Evolutionary conservation across 37 sponge, comb jelly and placozoan genomes (phyloP).

Genomic region (Crambe crambe): DNA sequence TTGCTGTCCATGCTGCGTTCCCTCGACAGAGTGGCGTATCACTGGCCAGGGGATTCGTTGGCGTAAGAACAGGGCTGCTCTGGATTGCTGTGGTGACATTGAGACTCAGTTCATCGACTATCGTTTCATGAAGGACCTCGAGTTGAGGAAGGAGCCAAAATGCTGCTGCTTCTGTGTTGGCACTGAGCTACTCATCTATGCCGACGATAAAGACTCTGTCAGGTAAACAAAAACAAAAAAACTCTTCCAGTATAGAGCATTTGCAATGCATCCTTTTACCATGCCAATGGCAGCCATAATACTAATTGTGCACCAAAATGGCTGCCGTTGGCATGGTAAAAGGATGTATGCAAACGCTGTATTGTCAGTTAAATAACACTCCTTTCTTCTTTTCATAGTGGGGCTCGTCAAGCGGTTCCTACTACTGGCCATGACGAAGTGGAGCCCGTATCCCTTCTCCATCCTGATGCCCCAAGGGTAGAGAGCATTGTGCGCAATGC

Average conservation of each 20-base stretch:
- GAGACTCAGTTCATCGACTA: slow-evolving; percentile 87
- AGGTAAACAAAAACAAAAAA: slow-evolving; percentile 27
- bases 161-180: slow-evolving; percentile 85
- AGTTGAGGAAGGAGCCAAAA: slow-evolving; percentile 66
- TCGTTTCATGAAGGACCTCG: slow-evolving; percentile 89
- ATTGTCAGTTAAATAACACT: background rate
- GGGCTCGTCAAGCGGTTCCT: slow-evolving; percentile 37
- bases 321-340: too few species aligned
- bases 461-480: slow-evolving; percentile 67
- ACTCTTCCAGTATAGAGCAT: too few species aligned
- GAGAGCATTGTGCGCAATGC: slow-evolving; percentile 82
- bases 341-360: background rate
- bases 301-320: too few species aligned
- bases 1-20: slow-evolving; percentile 77
- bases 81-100: slow-evolving; percentile 83
- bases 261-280: too few species aligned
- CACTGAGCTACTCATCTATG: slow-evolving; percentile 76
- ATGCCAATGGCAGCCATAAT: too few species aligned
- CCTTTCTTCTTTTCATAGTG: background rate
- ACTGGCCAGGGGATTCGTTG: slow-evolving; percentile 88
- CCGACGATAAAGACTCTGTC: slow-evolving; percentile 82
- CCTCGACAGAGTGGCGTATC: slow-evolving; percentile 77
- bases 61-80: slow-evolving; percentile 73
- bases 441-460: slow-evolving; percentile 74
- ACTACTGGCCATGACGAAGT: slow-evolving; percentile 9